Percentiles rank a stretch among this genome's conserved stretches.
Conservation (phyloP, 2,888 invertebrate species). For the Pelosia muscerda region DNA sequence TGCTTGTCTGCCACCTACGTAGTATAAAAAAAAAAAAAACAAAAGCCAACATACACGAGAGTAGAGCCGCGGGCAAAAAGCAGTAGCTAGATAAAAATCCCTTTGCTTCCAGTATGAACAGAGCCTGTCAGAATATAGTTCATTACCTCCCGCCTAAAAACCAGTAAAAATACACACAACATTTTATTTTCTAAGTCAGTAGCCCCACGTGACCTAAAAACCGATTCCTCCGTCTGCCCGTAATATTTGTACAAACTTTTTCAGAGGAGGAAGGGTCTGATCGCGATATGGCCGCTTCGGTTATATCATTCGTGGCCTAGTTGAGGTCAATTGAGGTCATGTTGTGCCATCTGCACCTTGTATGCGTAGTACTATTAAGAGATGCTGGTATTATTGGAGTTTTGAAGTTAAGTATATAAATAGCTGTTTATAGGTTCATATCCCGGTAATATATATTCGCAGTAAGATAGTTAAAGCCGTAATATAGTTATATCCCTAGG, state of each 20-base stretch:
- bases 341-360: constrained; percentile 32
- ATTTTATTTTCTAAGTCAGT: neutral
- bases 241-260: constrained; percentile 29
- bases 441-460: too few species aligned
- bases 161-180: neutral
- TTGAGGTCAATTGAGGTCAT: constrained; percentile 30
- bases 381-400: neutral
- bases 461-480: too few species aligned
- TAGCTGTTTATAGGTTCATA: too few species aligned
- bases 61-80: too few species aligned
- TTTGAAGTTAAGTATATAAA: neutral
- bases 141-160: neutral
- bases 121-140: too few species aligned
- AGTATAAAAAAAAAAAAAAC: too few species aligned
- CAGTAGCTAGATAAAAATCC: too few species aligned
- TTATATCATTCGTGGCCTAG: constrained; percentile 40
- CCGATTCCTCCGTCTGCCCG: constrained; percentile 17
- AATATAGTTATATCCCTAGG: too few species aligned
- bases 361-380: too few species aligned
- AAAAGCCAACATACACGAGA: too few species aligned
- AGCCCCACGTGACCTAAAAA: constrained; percentile 22
- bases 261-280: constrained; percentile 24
- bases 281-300: constrained; percentile 44
- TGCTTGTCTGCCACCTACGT: too few species aligned
- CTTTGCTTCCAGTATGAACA: too few species aligned